A percentile compares a stretch with the other conserved stretches of the same genome.
These are phyloP conservation scores for Amblyjoppa fuscipennis DNA, from an alignment of 2,888 invertebrate genomes.

Conservation along the genomic window DNA sequence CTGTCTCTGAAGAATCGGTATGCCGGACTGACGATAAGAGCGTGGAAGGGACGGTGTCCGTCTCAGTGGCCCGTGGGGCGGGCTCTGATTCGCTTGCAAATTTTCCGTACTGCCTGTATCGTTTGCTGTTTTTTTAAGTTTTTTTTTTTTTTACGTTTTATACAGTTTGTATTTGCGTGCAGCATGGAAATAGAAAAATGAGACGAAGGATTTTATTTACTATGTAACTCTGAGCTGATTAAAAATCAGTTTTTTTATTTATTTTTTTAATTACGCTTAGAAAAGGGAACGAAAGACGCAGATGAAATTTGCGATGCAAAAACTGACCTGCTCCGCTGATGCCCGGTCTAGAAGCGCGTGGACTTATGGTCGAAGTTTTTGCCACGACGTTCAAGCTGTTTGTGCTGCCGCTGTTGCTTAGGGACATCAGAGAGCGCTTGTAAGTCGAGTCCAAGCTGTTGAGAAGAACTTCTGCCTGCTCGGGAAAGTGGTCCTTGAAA, in stretches of 20 bases:
- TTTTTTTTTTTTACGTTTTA: constrained; percentile 22
- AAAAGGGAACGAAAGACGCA: neutral
- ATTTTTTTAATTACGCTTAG: neutral
- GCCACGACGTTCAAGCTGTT: constrained; percentile 85
- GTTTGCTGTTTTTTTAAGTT: constrained; percentile 69
- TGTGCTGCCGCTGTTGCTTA: constrained; percentile 87
- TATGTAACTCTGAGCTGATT: neutral
- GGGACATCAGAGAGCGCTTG: constrained; percentile 89
- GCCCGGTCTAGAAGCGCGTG: constrained; percentile 83
- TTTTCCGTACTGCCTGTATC: constrained; percentile 88
- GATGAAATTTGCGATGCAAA: constrained; percentile 74
- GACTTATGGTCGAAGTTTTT: constrained; percentile 84
- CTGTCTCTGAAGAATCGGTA: constrained; percentile 87
- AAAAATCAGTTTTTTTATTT: neutral
- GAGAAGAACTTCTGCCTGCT: constrained; percentile 94
- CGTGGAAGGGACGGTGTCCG: constrained; percentile 88
- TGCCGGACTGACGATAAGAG: constrained; percentile 88
- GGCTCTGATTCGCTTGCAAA: constrained; percentile 85
- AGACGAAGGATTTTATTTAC: constrained; percentile 41
- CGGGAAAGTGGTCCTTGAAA: constrained; percentile 95
- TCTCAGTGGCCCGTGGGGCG: constrained; percentile 85
- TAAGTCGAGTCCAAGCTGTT: constrained; percentile 93
- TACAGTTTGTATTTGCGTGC: constrained; percentile 73
- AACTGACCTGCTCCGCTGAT: constrained; percentile 85
- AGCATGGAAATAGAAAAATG: constrained; percentile 81